Conservation (phyloP, 1,140 invertebrate species). For the Zaprionus camerounensis region DNA sequence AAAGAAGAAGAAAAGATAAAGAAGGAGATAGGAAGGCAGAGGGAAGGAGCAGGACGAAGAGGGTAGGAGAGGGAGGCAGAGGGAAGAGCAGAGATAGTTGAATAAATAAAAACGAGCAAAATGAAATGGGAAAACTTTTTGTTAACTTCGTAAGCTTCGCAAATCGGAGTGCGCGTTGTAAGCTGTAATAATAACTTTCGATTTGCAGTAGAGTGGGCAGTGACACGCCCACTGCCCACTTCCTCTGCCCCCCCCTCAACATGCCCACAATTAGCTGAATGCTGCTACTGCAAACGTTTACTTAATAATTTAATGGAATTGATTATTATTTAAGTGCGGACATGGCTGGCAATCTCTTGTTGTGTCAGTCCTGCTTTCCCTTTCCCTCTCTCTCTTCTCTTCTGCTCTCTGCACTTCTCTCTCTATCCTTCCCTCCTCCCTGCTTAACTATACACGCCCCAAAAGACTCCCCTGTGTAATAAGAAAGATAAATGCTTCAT, state of each 20-base stretch:
- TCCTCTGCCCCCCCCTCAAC: not conserved
- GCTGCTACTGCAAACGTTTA: constrained; percentile 31
- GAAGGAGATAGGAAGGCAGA: not conserved
- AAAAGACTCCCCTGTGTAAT: constrained; percentile 56
- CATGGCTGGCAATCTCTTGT: constrained; percentile 62
- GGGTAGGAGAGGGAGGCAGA: not conserved
- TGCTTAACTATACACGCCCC: not conserved
- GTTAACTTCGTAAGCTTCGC: constrained; percentile 45
- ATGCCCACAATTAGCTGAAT: constrained; percentile 64
- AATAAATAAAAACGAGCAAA: constrained; percentile 25
- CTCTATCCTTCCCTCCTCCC: not conserved
- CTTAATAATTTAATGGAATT: constrained; percentile 80
- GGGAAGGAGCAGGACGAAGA: not conserved
- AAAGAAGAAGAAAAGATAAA: constrained; percentile 16
- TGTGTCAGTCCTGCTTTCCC: not conserved
- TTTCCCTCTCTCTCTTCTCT: not conserved
- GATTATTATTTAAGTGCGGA: constrained; percentile 82
- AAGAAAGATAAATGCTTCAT: constrained; percentile 58
- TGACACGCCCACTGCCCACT: not conserved
- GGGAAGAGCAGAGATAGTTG: not conserved
- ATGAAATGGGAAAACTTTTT: constrained; percentile 70
- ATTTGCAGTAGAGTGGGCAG: not conserved
- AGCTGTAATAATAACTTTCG: constrained; percentile 56
- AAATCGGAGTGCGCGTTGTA: constrained; percentile 12
- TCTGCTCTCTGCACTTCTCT: not conserved